Base-by-base conservation (phyloP, 1,140 invertebrate species). In the roundworm (Caenorhabditis elegans) region DNA sequence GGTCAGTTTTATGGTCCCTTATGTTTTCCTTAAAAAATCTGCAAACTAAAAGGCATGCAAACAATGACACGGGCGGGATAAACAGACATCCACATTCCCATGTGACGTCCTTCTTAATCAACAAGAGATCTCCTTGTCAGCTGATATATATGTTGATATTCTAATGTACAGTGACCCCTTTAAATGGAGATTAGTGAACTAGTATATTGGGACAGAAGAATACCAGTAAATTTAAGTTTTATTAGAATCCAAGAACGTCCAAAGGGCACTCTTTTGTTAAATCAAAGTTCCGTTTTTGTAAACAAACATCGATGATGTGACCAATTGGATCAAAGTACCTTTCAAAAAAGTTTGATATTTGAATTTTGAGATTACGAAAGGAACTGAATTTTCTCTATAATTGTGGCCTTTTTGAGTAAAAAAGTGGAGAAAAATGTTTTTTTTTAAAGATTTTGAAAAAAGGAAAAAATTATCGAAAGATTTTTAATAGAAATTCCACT, bases 41-140 rank as follows among this genome's bases (percentile, higher is more conserved):
- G n/a, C 22, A 70, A 2, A 43, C n/a, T 22, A 31, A 70, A 6
- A 19, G 11, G 5, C 4, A 70, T 34, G 28, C 11, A 43, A 70
- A 31, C n/a, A 39, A 60, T 15, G 34, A 43, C 34, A 70, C 60
- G 60, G 60, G 19, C 60, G 60, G 60, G 60, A 70, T 70, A 70
- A 70, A 70, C 22, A 70, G 60, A 70, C 17, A n/a, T n/a, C n/a
- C n/a, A 70, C 60, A 70, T 39, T 70, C 31, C 60, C 60, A 70
- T 70, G 60, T 70, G 60, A 70, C 60, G 34, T 39, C 34, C 60
- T 70, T 70, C 60, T 34, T 70, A 70, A 70, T 70, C 60, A 70
- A 70, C 60, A 39, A 70, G 60, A 70, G 36, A 70, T 70, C 60
- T 70, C 31, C 31, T 60, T 34, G 34, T 70, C 60, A 70, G 60